Base-by-base conservation (phyloP, 1,140 invertebrate species). In the Belonocnema kinseyi region DNA sequence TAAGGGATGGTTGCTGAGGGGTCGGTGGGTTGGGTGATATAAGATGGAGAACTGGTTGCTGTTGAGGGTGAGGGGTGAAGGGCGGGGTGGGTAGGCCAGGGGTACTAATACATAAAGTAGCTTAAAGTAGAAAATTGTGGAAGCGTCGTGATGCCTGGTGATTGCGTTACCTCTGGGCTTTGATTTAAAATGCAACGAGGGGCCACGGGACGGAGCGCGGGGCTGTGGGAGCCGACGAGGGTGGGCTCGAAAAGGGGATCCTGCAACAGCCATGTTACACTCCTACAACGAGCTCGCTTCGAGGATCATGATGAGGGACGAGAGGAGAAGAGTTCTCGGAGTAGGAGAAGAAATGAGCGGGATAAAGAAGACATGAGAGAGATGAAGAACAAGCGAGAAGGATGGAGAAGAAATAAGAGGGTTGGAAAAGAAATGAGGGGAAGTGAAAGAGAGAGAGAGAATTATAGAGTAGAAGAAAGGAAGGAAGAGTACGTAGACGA, bases 91-190 rank as follows among this genome's bases (percentile, higher is more conserved):
- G 58, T 58, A 76, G 61, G 74, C 71, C 53, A 77, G 83, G 86
- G 87, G 84, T 86, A 90, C 89, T 91, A 91, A 91, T 91, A 91
- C 88, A 91, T 89, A 91, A 91, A 91, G 90, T 91, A 91, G 90
- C 90, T 91, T 91, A 91, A 91, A 91, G 90, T 91, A 91, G 90
- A 91, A 91, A 91, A 91, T 91, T 91, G 90, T 91, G 90, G 90
- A 91, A 91, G 90, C 90, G 90, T 91, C 90, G 90, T 91, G 90
- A 91, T 91, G 90, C 90, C 85, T 88, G 90, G 89, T 91, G 90
- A 91, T 91, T 91, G 90, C 90, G 90, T 91, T 91, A 91, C 90
- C 90, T 91, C 88, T 86, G 85, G 90, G 90, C 90, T 91, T 91
- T 91, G 90, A 91, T 91, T 91, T 91, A 91, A 91, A 91, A 91